Conservation (phyloP, 2,113 vertebrate genomes). For the Ptychochromis oligacanthus region DNA sequence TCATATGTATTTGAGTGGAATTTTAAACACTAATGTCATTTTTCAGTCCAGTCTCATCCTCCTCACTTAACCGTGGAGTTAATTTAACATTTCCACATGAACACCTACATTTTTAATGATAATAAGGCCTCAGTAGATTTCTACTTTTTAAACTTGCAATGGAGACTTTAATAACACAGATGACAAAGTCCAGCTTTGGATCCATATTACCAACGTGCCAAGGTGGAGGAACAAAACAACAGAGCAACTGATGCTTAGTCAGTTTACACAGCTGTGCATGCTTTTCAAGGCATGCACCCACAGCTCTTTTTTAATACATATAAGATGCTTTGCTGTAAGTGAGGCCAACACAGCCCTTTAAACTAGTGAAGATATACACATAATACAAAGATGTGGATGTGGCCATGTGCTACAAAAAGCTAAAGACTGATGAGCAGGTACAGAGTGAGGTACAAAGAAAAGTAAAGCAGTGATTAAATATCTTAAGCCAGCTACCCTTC, state of each 20-base stretch:
- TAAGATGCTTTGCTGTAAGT: background rate
- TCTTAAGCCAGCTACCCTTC: background rate
- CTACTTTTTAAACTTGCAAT: slow-evolving; percentile 1
- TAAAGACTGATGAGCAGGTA: background rate
- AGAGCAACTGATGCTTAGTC: background rate
- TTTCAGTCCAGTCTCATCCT: background rate
- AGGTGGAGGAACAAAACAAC: background rate
- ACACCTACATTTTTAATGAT: slow-evolving; percentile 12
- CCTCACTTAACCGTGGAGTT: background rate
- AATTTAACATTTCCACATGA: slow-evolving; percentile 15
- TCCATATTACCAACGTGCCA: background rate
- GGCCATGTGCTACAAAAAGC: background rate
- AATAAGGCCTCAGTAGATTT: background rate
- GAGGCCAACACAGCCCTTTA: background rate
- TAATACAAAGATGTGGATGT: background rate
- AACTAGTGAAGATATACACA: background rate
- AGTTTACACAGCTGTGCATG: background rate
- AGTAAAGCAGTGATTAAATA: background rate
- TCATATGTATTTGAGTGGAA: background rate
- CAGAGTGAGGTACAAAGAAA: background rate
- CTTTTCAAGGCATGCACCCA: background rate
- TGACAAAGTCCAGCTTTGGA: background rate
- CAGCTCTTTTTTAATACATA: background rate
- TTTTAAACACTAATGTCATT: background rate
- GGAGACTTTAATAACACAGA: background rate